Evolutionary conservation across 1,140 invertebrate genomes (phyloP), one percentile per base, ranked within the genome.

Genomic region (Bathynomus jamesi): DNA sequence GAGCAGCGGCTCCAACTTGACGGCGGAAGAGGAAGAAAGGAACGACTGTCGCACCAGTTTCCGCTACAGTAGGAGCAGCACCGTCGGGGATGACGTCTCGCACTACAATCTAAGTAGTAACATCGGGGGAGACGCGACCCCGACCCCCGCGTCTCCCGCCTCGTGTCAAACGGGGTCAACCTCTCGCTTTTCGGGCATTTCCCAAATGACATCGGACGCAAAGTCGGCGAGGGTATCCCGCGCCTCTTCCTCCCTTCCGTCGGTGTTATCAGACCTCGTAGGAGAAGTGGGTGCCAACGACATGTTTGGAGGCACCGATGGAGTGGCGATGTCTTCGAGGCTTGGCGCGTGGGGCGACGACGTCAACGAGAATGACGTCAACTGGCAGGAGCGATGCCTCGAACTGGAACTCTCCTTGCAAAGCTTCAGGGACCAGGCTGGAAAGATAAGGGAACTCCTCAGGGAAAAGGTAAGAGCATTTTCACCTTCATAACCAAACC

Each of bases 401-500:
- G 89, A 92, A 78, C 80, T 94, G 73, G 91, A 94, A 79, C 80
- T 92, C 74, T 91, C 93, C 78, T 82, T 94, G 77, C 90, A 93
- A 79, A 85, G 90, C 64, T 93, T 90, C 76, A 85, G 90, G 68
- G 88, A 90, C 74, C 91, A 94, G 81, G 90, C 91, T 0, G 89
- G 89, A n/a, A 87, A 90, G 76, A 91, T 93, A 30, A 85, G 91
- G 28, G 90, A 92, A 79, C 90, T 92, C 86, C 86, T 94, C 31
- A 85, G 90, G 78, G 90, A 93, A 83, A 94, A 94, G 89, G 92
- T 93, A 80, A 80, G 81, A n/a, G n/a, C n/a, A n/a, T n/a, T n/a
- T n/a, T n/a, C n/a, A n/a, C n/a, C n/a, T n/a, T n/a, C n/a, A n/a
- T n/a, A n/a, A n/a, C n/a, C n/a, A n/a, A n/a, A n/a, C n/a, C n/a